Conservation (phyloP, 2,113 vertebrate species). For the Limanda limanda region DNA sequence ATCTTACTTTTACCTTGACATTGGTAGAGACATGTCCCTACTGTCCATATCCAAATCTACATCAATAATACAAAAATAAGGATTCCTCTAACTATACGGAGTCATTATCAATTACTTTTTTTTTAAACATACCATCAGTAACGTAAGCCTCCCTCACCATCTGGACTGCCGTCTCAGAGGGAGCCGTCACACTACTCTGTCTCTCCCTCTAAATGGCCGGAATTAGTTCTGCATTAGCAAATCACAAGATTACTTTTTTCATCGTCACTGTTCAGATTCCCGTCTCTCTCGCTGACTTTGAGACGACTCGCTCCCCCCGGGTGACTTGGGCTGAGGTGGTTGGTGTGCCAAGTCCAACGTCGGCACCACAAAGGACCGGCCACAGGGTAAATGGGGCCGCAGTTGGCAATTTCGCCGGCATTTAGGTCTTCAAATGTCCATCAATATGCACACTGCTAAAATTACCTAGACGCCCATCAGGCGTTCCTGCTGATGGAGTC, state of each 20-base stretch:
- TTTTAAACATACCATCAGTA: no score
- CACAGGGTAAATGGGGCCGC: conserved; percentile 47
- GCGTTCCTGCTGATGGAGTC: conserved; percentile 60
- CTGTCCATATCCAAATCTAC: no score
- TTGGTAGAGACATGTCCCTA: no score
- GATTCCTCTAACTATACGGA: no score
- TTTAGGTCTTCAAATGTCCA: conserved; percentile 70
- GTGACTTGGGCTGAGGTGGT: background rate
- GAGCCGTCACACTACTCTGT: conserved; percentile 20
- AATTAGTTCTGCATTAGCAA: conserved; percentile 60
- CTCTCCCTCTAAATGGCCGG: conserved; percentile 23
- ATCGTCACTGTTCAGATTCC: conserved; percentile 39
- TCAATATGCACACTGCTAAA: conserved; percentile 71
- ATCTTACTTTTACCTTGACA: no score
- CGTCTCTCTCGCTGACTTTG: conserved; percentile 34
- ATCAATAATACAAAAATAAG: no score
- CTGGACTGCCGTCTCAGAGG: background rate
- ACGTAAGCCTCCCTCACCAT: no score
- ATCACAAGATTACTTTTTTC: conserved; percentile 56
- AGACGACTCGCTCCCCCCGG: conserved; percentile 13
- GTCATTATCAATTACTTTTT: no score
- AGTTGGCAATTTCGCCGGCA: conserved; percentile 55
- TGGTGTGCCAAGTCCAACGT: conserved; percentile 43
- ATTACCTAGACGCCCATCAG: conserved; percentile 67
- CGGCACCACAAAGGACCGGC: conserved; percentile 46